These are phyloP conservation scores for Arrhopalites spinosus DNA, from an alignment of 2,888 invertebrate species.

Conservation along the genomic window DNA sequence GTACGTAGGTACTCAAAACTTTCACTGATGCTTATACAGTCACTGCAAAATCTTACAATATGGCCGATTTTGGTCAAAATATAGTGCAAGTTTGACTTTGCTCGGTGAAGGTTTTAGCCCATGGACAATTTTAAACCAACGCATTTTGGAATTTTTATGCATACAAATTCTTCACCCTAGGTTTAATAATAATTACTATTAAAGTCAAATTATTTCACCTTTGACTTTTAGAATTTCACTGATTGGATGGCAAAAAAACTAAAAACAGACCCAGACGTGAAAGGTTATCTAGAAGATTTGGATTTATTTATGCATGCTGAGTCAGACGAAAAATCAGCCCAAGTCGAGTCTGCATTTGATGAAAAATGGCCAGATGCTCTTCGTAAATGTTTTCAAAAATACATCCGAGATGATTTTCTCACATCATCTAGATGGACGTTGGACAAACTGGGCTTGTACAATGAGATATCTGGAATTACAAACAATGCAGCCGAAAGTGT, in stretches of 20 bases:
- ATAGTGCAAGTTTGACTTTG: neutral
- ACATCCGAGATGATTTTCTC: neutral
- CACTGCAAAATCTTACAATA: neutral
- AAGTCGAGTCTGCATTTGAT: neutral
- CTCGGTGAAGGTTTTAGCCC: too few species aligned
- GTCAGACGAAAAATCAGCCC: neutral
- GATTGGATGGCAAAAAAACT: neutral
- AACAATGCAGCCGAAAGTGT: neutral
- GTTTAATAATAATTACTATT: too few species aligned
- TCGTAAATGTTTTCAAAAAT: neutral
- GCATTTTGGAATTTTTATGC: too few species aligned
- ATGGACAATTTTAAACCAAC: too few species aligned
- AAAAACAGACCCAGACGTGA: neutral
- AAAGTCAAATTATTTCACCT: neutral
- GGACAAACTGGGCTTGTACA: neutral
- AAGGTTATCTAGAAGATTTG: neutral
- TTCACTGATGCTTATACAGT: neutral
- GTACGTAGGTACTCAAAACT: neutral
- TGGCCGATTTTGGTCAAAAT: neutral
- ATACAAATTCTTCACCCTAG: too few species aligned
- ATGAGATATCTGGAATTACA: neutral
- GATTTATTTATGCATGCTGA: neutral
- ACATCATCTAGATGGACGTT: neutral
- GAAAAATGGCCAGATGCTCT: neutral
- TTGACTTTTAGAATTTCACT: neutral